These are phyloP conservation scores for Dallia pectoralis DNA, from an alignment of 2,797 vertebrate genomes.

Conservation along the genomic window DNA sequence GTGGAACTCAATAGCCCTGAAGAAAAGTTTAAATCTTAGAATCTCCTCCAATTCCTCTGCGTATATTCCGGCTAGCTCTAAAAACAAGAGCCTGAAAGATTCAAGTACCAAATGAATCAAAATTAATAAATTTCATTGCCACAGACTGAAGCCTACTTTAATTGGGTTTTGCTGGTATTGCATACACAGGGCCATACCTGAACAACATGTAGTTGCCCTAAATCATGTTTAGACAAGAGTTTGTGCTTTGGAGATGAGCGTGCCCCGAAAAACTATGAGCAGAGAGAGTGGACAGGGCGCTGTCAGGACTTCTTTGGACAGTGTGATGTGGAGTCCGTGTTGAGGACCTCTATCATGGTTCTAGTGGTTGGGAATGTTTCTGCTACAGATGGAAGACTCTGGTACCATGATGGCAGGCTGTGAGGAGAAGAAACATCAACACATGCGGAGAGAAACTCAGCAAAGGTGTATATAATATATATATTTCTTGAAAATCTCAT, in stretches of 20 bases:
- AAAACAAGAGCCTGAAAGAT: constrained; percentile 15
- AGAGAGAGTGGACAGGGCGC: constrained; percentile 38
- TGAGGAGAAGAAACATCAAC: constrained; percentile 13
- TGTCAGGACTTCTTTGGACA: constrained; percentile 86
- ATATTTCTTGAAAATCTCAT: too few relatives aligned
- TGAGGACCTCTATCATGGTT: constrained; percentile 94
- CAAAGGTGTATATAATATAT: too few relatives aligned
- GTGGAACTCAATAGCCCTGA: constrained; percentile 56
- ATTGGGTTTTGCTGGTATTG: constrained; percentile 1
- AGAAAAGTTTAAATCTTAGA: constrained; percentile 29
- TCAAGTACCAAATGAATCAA: neutral
- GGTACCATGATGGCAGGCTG: constrained; percentile 91
- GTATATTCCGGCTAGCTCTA: constrained; percentile 33
- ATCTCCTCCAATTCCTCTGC: constrained; percentile 44
- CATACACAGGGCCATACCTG: neutral
- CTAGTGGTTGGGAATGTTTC: constrained; percentile 91
- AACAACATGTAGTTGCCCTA: neutral
- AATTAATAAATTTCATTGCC: constrained; percentile 1
- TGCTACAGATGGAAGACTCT: constrained; percentile 88
- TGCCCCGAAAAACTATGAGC: constrained; percentile 26
- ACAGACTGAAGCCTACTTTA: neutral
- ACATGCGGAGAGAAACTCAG: neutral
- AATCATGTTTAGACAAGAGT: constrained; percentile 5
- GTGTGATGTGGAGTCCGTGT: constrained; percentile 86
- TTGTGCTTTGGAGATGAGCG: constrained; percentile 54